Evolutionary conservation across 2,113 vertebrate genomes (phyloP).

Genomic region (Oenanthe oenanthe): DNA sequence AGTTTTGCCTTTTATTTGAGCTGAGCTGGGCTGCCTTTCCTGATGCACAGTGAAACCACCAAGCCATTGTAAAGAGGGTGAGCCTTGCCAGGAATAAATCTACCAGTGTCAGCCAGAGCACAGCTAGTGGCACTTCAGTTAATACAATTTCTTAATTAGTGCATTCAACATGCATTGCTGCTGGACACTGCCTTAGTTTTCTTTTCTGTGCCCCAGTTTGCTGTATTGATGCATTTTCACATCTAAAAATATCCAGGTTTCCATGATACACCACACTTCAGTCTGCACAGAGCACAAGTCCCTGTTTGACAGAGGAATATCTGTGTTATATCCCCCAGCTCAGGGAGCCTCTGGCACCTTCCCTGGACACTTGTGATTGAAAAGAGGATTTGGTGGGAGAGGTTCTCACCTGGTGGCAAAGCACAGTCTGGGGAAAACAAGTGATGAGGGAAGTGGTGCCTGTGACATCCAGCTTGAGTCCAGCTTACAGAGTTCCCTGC

Average conservation of each 20-base stretch:
- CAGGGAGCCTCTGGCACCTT: not conserved
- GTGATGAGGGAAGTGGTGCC: not conserved
- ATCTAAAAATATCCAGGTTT: constrained; percentile 17
- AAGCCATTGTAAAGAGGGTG: not conserved
- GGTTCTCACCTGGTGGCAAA: not conserved
- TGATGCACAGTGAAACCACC: not conserved
- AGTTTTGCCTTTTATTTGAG: constrained; percentile 7
- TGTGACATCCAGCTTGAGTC: not conserved
- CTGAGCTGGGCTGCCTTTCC: not conserved
- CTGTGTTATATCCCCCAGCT: not conserved
- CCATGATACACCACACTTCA: not conserved
- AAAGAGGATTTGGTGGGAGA: not conserved
- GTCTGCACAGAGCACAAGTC: not conserved
- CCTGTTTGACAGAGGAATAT: not conserved
- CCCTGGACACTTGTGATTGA: not conserved
- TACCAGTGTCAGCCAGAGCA: not conserved
- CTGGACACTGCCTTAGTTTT: not conserved
- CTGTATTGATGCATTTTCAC: not conserved
- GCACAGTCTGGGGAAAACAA: not conserved
- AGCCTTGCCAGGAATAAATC: not conserved
- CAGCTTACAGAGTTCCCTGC: not conserved
- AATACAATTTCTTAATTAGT: not conserved
- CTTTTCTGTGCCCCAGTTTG: constrained; percentile 4
- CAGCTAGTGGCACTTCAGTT: not conserved
- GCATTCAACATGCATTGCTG: not conserved